Evolutionary conservation across 2,797 vertebrate genomes (phyloP).

Genomic region (Chromis chromis): DNA sequence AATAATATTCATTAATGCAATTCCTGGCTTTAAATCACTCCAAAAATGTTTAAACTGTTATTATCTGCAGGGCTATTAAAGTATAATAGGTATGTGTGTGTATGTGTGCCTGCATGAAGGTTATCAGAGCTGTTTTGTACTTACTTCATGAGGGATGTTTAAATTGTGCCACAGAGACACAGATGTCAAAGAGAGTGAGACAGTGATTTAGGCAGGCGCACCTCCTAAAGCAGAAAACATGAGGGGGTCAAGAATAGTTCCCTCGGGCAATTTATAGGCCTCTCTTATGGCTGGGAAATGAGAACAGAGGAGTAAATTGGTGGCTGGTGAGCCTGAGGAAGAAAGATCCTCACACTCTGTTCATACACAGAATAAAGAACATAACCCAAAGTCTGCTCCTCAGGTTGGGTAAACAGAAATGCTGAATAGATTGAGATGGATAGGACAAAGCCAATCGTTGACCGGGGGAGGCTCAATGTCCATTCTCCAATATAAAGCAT

Average conservation of each 20-base stretch:
- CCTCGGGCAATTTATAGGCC: slow-evolving; percentile 71
- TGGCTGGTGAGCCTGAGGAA: slow-evolving; percentile 31
- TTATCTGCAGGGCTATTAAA: slow-evolving; percentile 21
- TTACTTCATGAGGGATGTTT: slow-evolving; percentile 45
- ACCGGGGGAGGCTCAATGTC: slow-evolving; percentile 50
- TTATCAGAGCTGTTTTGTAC: slow-evolving; percentile 46
- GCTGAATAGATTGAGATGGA: slow-evolving; percentile 61
- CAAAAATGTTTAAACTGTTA: slow-evolving; percentile 21
- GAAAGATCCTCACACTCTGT: slow-evolving; percentile 47
- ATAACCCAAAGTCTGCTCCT: slow-evolving; percentile 26
- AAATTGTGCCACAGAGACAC: slow-evolving; percentile 59
- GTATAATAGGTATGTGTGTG: neutral
- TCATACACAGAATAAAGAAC: slow-evolving; percentile 40
- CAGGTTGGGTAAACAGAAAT: slow-evolving; percentile 59
- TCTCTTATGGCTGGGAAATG: slow-evolving; percentile 70
- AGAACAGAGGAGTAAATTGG: slow-evolving; percentile 72
- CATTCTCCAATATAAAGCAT: slow-evolving; percentile 36
- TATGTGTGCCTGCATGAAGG: slow-evolving; percentile 4
- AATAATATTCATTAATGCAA: slow-evolving; percentile 22
- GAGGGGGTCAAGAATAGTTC: slow-evolving; percentile 65
- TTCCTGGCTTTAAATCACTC: slow-evolving; percentile 32
- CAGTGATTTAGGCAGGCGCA: slow-evolving; percentile 62
- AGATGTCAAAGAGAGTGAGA: slow-evolving; percentile 59
- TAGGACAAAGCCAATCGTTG: slow-evolving; percentile 53
- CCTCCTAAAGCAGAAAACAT: slow-evolving; percentile 62